A percentile compares a stretch with the other conserved stretches of the same genome.
Conservation (phyloP, 2,113 vertebrate species). For the Solea senegalensis region DNA sequence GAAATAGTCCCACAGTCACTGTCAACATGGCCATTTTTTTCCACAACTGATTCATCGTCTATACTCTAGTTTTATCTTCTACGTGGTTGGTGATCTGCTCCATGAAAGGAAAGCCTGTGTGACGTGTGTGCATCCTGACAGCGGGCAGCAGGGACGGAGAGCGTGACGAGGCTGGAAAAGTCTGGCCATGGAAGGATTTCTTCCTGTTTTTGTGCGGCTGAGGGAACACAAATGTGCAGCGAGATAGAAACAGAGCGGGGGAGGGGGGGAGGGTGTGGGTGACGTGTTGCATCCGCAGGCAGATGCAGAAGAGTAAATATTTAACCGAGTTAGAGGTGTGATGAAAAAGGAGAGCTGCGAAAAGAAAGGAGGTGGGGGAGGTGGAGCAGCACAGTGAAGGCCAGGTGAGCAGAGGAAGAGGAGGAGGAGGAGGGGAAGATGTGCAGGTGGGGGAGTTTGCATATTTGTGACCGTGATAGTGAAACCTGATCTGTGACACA, state of each 20-base stretch:
- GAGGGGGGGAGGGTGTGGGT: background rate
- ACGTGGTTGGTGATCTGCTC: constrained; percentile 59
- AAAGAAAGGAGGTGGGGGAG: constrained; percentile 3
- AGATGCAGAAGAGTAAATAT: constrained; percentile 53
- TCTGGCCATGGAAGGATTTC: constrained; percentile 26
- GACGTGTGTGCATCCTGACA: constrained; percentile 68
- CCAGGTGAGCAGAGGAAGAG: background rate
- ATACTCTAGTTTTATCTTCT: constrained; percentile 40
- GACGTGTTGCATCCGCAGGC: constrained; percentile 3
- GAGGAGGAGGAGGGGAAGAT: too few species aligned
- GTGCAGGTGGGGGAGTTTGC: constrained; percentile 19
- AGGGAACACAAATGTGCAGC: background rate
- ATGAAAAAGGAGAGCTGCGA: constrained; percentile 7
- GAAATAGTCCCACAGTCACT: too few species aligned
- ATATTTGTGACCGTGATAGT: constrained; percentile 22
- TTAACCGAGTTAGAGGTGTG: constrained; percentile 35
- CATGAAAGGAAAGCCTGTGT: constrained; percentile 63
- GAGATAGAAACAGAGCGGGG: background rate
- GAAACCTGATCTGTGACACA: constrained; percentile 23
- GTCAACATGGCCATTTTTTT: too few species aligned
- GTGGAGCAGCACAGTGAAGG: background rate
- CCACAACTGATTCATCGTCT: too few species aligned
- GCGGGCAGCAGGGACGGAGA: constrained; percentile 36
- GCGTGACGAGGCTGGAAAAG: constrained; percentile 45
- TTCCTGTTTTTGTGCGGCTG: constrained; percentile 65